Conservation (phyloP, 2,113 vertebrate species). For the Fukomys damarensis region DNA sequence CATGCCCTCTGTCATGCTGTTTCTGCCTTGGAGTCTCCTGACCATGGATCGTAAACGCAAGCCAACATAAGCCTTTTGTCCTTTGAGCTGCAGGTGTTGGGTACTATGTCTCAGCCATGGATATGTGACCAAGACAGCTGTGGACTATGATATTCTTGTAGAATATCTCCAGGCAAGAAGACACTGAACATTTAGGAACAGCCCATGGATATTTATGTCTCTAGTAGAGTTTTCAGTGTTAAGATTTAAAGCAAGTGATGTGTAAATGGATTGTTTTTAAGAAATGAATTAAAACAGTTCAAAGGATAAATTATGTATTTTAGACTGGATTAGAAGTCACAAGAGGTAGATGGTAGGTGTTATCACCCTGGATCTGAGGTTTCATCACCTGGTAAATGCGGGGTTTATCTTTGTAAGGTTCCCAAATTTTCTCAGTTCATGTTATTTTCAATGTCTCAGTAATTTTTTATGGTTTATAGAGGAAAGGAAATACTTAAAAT, state of each 20-base stretch:
- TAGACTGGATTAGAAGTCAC: background rate
- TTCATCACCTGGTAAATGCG: constrained; percentile 24
- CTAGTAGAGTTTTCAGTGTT: background rate
- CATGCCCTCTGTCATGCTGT: background rate
- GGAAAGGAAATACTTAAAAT: background rate
- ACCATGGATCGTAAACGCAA: background rate
- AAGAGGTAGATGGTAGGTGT: background rate
- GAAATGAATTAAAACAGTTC: constrained; percentile 14
- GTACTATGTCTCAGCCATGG: background rate
- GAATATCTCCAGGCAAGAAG: background rate
- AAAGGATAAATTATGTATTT: background rate
- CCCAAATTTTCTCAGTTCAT: background rate
- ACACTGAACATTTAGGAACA: background rate
- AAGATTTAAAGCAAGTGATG: background rate
- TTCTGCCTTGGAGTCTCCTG: background rate
- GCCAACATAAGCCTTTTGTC: background rate
- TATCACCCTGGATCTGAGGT: background rate
- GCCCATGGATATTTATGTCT: background rate
- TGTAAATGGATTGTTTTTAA: constrained; percentile 1
- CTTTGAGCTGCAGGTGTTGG: background rate
- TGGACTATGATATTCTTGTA: background rate
- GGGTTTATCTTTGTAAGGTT: background rate
- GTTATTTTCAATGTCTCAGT: background rate
- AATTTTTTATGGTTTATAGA: background rate
- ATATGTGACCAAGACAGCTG: background rate